A percentile compares a stretch with the other conserved stretches of the same genome.
These are phyloP conservation scores for Atta texana DNA, from an alignment of 1,140 invertebrate genomes.

Conservation along the genomic window DNA sequence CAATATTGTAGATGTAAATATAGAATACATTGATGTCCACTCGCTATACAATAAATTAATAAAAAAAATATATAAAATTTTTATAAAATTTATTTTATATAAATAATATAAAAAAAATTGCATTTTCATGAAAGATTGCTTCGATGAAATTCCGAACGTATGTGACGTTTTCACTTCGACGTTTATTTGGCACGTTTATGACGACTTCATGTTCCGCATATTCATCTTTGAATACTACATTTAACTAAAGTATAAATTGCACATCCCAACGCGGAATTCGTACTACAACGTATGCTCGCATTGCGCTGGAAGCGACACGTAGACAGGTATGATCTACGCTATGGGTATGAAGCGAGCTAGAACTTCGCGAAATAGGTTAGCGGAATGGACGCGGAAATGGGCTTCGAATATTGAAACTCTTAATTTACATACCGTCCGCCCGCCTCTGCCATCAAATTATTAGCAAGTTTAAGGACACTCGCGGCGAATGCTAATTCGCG, in stretches of 20 bases:
- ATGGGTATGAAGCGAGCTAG: slow-evolving; percentile 27
- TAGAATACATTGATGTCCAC: background rate
- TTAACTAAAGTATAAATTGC: slow-evolving; percentile 44
- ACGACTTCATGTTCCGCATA: slow-evolving; percentile 13
- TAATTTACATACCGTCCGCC: slow-evolving; percentile 58
- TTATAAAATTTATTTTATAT: background rate
- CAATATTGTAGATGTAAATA: slow-evolving; percentile 52
- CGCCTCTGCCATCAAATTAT: slow-evolving; percentile 66
- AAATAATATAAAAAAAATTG: background rate
- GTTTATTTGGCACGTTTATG: slow-evolving; percentile 1
- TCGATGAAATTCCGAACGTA: background rate
- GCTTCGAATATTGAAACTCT: slow-evolving; percentile 64
- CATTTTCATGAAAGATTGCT: background rate
- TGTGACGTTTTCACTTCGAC: background rate
- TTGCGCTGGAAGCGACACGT: slow-evolving; percentile 37
- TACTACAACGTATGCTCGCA: background rate
- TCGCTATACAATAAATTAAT: background rate
- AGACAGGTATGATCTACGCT: slow-evolving; percentile 43
- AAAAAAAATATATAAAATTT: background rate
- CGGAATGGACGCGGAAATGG: slow-evolving; percentile 60
- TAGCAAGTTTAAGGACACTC: slow-evolving; percentile 62
- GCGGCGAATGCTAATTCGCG: slow-evolving; percentile 69
- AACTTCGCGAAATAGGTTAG: slow-evolving; percentile 60
- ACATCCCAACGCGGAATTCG: slow-evolving; percentile 25
- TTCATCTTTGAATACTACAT: slow-evolving; percentile 44